phyloP scores from a whole-genome alignment of 2,888 invertebrate species.

The Perizoma flavofasciatum region DNA sequence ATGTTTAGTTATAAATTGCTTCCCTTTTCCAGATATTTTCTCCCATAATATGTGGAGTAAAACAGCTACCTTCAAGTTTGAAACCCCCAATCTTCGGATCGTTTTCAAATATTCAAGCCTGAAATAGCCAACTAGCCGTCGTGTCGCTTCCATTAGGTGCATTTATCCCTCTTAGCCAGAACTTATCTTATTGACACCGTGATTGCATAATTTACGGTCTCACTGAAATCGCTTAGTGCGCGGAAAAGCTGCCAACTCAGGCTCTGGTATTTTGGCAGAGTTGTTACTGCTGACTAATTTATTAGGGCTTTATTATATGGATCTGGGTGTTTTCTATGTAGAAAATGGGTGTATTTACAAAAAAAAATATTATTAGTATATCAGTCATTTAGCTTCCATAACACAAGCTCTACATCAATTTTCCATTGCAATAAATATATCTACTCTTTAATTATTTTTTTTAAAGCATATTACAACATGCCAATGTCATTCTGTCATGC shows the following conservation, averaged over 20 bases:
- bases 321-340: no score
- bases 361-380: no score
- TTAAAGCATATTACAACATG: no score
- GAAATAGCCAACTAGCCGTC: conserved; percentile 1
- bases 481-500: no score
- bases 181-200: conserved; percentile 38
- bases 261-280: conserved; percentile 24
- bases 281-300: conserved; percentile 22
- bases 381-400: no score
- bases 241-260: conserved; percentile 37
- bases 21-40: no score
- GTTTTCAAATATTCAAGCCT: not conserved
- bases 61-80: not conserved
- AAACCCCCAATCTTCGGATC: not conserved
- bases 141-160: conserved; percentile 23
- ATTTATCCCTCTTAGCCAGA: conserved; percentile 30
- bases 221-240: conserved; percentile 34
- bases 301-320: conserved; percentile 9
- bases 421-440: no score
- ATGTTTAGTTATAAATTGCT: no score
- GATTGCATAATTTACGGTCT: conserved; percentile 38
- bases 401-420: no score
- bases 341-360: no score
- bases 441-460: no score
- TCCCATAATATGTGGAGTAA: no score